These are phyloP conservation scores for Acleris laterana DNA, from an alignment of 2,888 invertebrate genomes.

Conservation along the genomic window DNA sequence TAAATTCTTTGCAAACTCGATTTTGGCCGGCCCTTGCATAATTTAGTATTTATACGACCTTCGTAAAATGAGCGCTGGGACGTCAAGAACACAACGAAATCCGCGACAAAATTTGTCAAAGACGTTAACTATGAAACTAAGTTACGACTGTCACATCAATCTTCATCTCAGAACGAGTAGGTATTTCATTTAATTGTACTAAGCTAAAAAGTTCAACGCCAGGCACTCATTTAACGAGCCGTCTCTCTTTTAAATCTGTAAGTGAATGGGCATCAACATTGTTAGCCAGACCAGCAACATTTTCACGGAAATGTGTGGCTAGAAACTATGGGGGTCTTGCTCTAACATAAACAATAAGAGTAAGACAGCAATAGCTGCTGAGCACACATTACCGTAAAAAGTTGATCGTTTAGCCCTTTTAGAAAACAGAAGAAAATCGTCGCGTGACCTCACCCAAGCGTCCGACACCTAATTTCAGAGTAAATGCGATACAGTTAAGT, in stretches of 20 bases:
- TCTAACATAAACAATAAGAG: no score
- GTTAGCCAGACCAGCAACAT: no score
- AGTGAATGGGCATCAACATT: background rate
- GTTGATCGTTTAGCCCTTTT: background rate
- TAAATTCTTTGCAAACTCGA: constrained; percentile 26
- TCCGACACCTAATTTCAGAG: constrained; percentile 25
- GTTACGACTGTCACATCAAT: background rate
- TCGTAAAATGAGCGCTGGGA: constrained; percentile 13
- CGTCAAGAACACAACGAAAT: constrained; percentile 2
- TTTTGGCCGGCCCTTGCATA: constrained; percentile 14
- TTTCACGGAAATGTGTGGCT: no score
- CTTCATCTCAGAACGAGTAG: constrained; percentile 1
- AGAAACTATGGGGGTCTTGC: no score
- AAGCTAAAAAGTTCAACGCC: background rate
- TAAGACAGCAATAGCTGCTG: no score
- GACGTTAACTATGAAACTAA: background rate
- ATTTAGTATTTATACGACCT: constrained; percentile 15
- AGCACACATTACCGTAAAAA: no score
- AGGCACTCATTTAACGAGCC: background rate
- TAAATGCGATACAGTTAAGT: constrained; percentile 53
- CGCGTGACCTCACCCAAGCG: constrained; percentile 12
- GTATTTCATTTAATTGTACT: background rate
- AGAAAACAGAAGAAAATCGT: constrained; percentile 2
- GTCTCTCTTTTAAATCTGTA: background rate
- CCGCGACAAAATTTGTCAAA: constrained; percentile 4